Percentiles rank a stretch among this genome's conserved stretches.
Evolutionary conservation across 2,797 vertebrate genomes (phyloP).

Genomic region (Ctenochaetus hawaiiensis): DNA sequence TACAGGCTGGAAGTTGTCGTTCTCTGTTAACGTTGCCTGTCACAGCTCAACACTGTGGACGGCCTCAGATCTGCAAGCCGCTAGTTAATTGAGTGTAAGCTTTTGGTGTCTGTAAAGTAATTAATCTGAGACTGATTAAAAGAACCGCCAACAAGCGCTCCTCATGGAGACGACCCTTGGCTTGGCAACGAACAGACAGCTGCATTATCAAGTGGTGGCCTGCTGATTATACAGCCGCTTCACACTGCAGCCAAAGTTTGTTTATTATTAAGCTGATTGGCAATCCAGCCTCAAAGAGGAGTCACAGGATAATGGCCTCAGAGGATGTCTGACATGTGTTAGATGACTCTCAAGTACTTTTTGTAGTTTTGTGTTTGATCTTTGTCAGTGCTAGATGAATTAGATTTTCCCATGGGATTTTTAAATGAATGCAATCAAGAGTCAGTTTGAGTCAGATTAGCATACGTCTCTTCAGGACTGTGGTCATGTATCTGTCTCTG

Average conservation of each 20-base stretch:
- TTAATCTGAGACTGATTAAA: slow-evolving; percentile 82
- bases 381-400: slow-evolving; percentile 22
- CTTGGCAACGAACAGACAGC: slow-evolving; percentile 53
- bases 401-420: slow-evolving; percentile 2
- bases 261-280: slow-evolving; percentile 52
- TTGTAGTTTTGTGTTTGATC: slow-evolving; percentile 40
- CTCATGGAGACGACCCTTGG: slow-evolving; percentile 54
- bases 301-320: slow-evolving; percentile 44
- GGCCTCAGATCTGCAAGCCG: slow-evolving; percentile 69
- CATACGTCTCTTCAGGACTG: not conserved
- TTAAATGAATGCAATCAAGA: slow-evolving; percentile 17
- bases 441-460: slow-evolving; percentile 10
- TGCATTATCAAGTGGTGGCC: slow-evolving; percentile 55
- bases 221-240: slow-evolving; percentile 48
- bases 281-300: slow-evolving; percentile 50
- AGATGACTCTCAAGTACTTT: slow-evolving; percentile 43
- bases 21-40: slow-evolving; percentile 38
- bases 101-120: slow-evolving; percentile 70
- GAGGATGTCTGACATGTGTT: slow-evolving; percentile 33
- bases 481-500: not conserved
- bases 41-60: slow-evolving; percentile 48
- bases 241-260: slow-evolving; percentile 41
- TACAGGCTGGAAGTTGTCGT: slow-evolving; percentile 61
- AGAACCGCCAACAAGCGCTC: slow-evolving; percentile 58
- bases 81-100: slow-evolving; percentile 73